Evolutionary conservation across 2,888 invertebrate species (phyloP).

Genomic region (Sinelater perroti): DNA sequence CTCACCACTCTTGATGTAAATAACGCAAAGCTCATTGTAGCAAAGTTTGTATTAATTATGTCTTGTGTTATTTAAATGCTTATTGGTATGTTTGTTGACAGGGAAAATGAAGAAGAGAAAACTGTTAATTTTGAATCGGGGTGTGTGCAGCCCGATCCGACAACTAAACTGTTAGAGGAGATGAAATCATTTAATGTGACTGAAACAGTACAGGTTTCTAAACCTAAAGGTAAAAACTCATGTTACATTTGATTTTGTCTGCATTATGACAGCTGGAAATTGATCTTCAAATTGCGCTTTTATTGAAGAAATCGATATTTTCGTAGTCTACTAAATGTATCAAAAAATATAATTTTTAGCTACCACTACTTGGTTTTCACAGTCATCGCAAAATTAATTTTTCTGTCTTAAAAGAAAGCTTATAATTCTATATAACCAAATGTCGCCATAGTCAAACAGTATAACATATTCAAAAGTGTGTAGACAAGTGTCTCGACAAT

Average conservation of each 20-base stretch:
- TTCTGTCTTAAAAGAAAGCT: too few species aligned
- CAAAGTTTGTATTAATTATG: conserved; percentile 27
- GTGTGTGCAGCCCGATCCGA: conserved; percentile 60
- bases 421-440: too few species aligned
- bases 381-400: too few species aligned
- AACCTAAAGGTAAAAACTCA: conserved; percentile 46
- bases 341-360: not conserved
- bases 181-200: conserved; percentile 64
- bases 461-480: too few species aligned
- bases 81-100: not conserved
- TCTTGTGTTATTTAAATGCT: conserved; percentile 1
- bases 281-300: too few species aligned
- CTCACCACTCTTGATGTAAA: conserved; percentile 61
- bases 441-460: too few species aligned
- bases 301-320: too few species aligned
- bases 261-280: too few species aligned
- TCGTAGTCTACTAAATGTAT: not conserved
- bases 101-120: conserved; percentile 49
- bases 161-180: conserved; percentile 65
- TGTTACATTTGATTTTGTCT: not conserved
- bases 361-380: too few species aligned
- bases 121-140: conserved; percentile 57
- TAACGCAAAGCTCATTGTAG: conserved; percentile 49
- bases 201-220: conserved; percentile 42
- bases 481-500: too few species aligned